A percentile compares a stretch with the other conserved stretches of the same genome.
Conservation (phyloP, 2,113 vertebrate species). For the Picathartes gymnocephalus region DNA sequence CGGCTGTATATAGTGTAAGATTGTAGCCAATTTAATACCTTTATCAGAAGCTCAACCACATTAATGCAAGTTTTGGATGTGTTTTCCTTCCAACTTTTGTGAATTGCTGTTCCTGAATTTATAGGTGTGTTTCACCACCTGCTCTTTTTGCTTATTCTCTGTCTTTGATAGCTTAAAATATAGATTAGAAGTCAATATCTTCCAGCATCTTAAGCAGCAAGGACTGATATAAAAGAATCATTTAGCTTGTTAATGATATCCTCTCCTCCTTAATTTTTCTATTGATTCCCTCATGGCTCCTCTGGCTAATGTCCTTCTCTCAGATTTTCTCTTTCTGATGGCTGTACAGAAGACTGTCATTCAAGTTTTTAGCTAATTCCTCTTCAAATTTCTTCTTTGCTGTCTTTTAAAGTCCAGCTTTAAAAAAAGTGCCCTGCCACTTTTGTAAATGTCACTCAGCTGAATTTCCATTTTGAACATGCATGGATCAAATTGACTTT, state of each 20-base stretch:
- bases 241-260: neutral
- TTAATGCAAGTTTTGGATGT: neutral
- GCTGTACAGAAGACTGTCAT: neutral
- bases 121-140: neutral
- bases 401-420: neutral
- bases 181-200: neutral
- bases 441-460: neutral
- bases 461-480: neutral
- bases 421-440: neutral
- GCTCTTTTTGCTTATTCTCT: neutral
- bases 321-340: neutral
- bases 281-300: neutral
- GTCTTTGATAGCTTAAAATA: neutral
- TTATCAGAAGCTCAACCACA: neutral
- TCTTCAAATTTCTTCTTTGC: neutral
- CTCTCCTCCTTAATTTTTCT: neutral
- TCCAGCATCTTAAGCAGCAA: neutral
- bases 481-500: neutral
- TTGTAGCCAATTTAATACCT: neutral
- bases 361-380: neutral
- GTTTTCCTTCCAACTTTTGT: neutral
- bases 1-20: neutral
- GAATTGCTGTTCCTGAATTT: neutral
- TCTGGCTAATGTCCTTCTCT: neutral
- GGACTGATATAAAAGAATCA: neutral